Evolutionary conservation across 2,888 invertebrate genomes (phyloP).

Genomic region (Nyleta sp.): DNA sequence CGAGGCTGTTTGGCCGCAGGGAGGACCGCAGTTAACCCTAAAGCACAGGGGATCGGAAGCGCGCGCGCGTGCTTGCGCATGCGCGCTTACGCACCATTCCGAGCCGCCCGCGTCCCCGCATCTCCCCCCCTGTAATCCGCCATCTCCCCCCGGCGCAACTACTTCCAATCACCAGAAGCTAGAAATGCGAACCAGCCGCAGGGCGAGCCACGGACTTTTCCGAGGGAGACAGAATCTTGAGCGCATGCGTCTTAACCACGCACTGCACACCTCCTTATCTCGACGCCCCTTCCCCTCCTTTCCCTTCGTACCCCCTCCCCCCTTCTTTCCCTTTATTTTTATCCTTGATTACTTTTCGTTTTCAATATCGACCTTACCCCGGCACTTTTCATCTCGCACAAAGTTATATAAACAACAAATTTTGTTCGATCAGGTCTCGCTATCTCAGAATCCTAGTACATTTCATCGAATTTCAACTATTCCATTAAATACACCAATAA

Average conservation of each 20-base stretch:
- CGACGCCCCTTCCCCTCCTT: slow-evolving; percentile 39
- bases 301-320: background rate
- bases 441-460: no score
- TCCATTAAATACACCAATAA: no score
- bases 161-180: slow-evolving; percentile 82
- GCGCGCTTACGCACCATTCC: slow-evolving; percentile 71
- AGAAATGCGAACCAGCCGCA: slow-evolving; percentile 71
- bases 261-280: slow-evolving; percentile 32
- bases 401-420: no score
- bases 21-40: slow-evolving; percentile 82
- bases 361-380: slow-evolving; percentile 6
- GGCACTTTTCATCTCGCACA: no score
- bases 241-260: slow-evolving; percentile 46
- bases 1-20: slow-evolving; percentile 82
- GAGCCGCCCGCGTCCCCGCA: slow-evolving; percentile 70
- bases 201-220: slow-evolving; percentile 59
- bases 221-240: slow-evolving; percentile 55
- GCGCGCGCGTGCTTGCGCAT: slow-evolving; percentile 76
- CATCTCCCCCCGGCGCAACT: slow-evolving; percentile 73
- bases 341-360: slow-evolving; percentile 6
- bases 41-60: slow-evolving; percentile 80
- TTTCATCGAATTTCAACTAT: no score
- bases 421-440: no score
- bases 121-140: background rate
- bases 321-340: background rate